Evolutionary conservation across 2,888 invertebrate species (phyloP), one percentile per base, ranked within the genome.

Genomic region (Hyles lineata): DNA sequence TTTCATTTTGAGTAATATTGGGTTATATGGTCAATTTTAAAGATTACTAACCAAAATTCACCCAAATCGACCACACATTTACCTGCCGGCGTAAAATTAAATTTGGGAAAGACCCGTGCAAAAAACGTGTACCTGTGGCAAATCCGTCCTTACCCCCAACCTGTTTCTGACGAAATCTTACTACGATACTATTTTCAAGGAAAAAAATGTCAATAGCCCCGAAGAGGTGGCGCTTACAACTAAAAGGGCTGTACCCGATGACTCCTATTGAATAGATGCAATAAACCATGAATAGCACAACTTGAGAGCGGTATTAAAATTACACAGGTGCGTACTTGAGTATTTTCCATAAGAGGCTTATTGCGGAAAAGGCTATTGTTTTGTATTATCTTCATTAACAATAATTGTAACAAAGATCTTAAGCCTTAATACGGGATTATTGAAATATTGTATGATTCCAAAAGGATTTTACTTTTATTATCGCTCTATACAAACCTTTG

Each of bases 141-240:
- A 75, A 69, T 74, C 74, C 79, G 80, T 80, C 81, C 81, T 83
- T 84, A 80, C 79, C 74, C 75, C 74, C 77, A 81, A 87, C 88
- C 87, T 86, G 86, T 87, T 85, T 80, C 82, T 72, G 82, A 81
- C 77, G 82, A 84, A 80, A 81, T 84, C 78, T 85, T 93, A 92
- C 93, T 93, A 93, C 90, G 85, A 87, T 85, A 83, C 85, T 92
- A 92, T 89, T 91, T 82, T 82, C 72, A 71, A 60, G 60, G 77
- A 77, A 80, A 89, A 90, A 92, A 88, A 87, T 76, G 77, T 84
- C 85, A 88, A 89, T 88, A 89, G 85, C 78, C 73, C 76, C 76
- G 71, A 72, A 80, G 83, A 85, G 86, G 90, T 93, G 93, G 93
- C 93, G 93, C 93, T 93, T 89, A 90, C 76, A 80, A 86, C 83